Percentiles rank a stretch among this genome's conserved stretches.
Conservation (phyloP, 2,113 vertebrate genomes). For the Mastomys natalensis region DNA sequence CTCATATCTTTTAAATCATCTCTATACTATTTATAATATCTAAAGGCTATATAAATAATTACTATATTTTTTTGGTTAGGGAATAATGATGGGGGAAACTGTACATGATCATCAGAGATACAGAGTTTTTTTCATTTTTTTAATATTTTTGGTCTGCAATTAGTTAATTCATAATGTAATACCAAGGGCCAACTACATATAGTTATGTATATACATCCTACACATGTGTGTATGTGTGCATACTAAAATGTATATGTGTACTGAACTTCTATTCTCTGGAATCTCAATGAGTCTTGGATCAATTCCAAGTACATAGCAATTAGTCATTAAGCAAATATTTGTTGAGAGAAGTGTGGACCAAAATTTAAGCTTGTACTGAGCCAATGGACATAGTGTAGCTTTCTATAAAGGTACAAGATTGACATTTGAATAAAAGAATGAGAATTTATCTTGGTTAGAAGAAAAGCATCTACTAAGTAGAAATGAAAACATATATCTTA, state of each 20-base stretch:
- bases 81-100: not conserved
- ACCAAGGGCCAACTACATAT: not conserved
- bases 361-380: not conserved
- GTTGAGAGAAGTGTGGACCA: not conserved
- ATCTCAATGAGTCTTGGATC: not conserved
- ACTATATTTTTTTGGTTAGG: not conserved
- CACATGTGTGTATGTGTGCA: not conserved
- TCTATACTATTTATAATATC: not conserved
- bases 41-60: not conserved
- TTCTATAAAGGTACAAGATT: not conserved
- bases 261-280: not conserved
- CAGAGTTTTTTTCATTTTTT: not conserved
- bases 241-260: not conserved
- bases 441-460: not conserved
- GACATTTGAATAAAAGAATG: not conserved
- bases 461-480: not conserved
- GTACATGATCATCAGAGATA: not conserved
- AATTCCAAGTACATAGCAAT: not conserved
- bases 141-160: not conserved
- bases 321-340: not conserved
- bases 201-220: not conserved
- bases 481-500: constrained; percentile 9
- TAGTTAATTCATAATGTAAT: not conserved
- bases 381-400: not conserved
- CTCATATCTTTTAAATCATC: not conserved